Percentiles rank a stretch among this genome's conserved stretches.
phyloP scores from a whole-genome alignment of 1,140 invertebrate species.

The Formica exsecta region DNA sequence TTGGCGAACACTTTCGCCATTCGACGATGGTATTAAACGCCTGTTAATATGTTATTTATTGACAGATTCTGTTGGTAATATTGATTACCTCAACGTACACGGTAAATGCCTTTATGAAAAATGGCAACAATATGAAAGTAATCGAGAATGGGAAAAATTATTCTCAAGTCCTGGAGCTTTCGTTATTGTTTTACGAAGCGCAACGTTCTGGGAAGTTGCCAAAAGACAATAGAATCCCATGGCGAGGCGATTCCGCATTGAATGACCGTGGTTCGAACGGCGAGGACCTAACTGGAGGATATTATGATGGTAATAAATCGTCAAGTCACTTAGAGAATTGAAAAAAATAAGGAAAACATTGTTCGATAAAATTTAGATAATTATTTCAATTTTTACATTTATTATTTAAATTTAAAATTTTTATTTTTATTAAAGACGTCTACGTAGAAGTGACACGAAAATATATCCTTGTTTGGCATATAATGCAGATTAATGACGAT shows the following conservation, averaged over 20 bases:
- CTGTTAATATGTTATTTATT: constrained; percentile 27
- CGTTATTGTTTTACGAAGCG: constrained; percentile 89
- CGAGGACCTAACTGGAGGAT: constrained; percentile 89
- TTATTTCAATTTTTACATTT: neutral
- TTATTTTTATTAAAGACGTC: too few species aligned
- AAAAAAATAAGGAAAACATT: neutral
- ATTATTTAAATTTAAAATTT: too few species aligned
- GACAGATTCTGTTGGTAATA: constrained; percentile 52
- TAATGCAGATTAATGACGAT: too few species aligned
- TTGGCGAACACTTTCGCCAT: neutral
- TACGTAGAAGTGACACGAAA: too few species aligned
- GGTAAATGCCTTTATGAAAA: constrained; percentile 36
- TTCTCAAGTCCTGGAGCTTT: constrained; percentile 86
- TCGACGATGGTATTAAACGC: neutral
- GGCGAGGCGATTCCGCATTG: constrained; percentile 88
- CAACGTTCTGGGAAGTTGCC: constrained; percentile 89
- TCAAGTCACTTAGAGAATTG: too few species aligned
- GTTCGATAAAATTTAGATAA: neutral
- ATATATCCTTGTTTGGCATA: too few species aligned
- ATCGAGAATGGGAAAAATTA: constrained; percentile 85
- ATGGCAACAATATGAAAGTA: constrained; percentile 50
- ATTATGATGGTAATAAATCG: constrained; percentile 88
- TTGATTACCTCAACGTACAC: constrained; percentile 36
- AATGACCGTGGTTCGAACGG: constrained; percentile 87
- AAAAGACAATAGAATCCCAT: constrained; percentile 87